These are phyloP conservation scores for Shargacucullia verbasci DNA, from an alignment of 2,888 invertebrate genomes.

Conservation along the genomic window DNA sequence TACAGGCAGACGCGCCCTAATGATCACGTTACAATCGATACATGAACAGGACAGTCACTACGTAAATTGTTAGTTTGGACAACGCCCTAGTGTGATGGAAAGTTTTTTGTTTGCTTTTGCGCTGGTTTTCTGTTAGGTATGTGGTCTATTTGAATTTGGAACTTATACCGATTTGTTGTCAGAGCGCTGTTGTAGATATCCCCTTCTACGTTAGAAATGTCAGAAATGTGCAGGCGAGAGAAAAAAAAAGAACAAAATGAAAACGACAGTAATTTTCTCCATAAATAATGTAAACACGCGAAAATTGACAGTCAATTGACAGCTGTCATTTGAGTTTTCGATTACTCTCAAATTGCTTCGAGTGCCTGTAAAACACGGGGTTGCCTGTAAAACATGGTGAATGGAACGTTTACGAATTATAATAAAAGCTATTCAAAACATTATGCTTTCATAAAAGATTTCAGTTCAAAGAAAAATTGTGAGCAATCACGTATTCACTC, in stretches of 20 bases:
- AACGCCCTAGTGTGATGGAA: constrained; percentile 54
- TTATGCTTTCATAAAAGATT: no score
- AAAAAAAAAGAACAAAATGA: background rate
- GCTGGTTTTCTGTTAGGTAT: constrained; percentile 5
- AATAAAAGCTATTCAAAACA: no score
- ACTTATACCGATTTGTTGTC: no score
- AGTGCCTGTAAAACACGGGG: background rate
- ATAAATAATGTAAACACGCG: no score
- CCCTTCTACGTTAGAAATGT: no score
- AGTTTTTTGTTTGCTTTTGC: constrained; percentile 19
- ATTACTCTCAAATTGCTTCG: background rate
- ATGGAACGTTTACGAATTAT: no score
- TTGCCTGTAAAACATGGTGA: no score
- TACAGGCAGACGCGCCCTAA: constrained; percentile 55
- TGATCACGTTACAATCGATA: constrained; percentile 62
- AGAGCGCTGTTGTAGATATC: no score
- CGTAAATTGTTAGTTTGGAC: constrained; percentile 54
- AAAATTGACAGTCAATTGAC: background rate
- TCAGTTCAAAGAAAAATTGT: background rate
- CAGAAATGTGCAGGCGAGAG: no score
- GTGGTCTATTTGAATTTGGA: no score
- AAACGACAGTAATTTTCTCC: background rate
- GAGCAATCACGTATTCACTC: background rate
- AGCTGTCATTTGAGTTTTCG: background rate
- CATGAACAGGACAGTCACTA: constrained; percentile 34